Base-by-base conservation (phyloP, 37 sponge, comb jelly and placozoan genomes). In the Cladorhizidae sp. region DNA sequence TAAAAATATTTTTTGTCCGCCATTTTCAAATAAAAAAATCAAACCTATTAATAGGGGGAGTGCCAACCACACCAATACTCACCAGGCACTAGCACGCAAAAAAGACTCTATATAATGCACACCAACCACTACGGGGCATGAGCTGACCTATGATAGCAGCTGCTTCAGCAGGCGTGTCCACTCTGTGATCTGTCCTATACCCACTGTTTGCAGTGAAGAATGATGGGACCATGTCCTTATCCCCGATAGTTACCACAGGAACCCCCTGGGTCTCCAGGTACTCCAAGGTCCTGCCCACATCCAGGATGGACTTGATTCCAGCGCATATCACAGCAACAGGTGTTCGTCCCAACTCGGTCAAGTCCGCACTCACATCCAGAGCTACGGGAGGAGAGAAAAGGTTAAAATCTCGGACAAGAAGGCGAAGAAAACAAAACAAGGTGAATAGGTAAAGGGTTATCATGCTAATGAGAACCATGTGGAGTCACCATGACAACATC, bases 271-370 rank as follows among this genome's bases (percentile, higher is more conserved):
- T 94, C 79, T 94, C 94, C 80, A 98, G 82, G 35, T 84, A 85
- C 77, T 98, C 99, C 29, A 96, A 85, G n/a, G 96, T 98, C 50
- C 90, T 80, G 7, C 83, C 87, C 57, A 98, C 89, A 72, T 98
- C 99, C 72, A 98, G 86, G 23, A 98, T 95, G 22, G 95, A 94
- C 85, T 98, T 98, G 21, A 88, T 87, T 9, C 99, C 99, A 74
- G 94, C 96, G 86, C 97, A 98, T 67, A 98, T 95, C 63, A 98
- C 99, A 59, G 93, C 87, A 38, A 98, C 94, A 33, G 99, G 94
- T 37, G 96, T 96, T n/a, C 95, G 37, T 0, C 97, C 94, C 31
- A 98, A 77, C 75, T 98, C 97, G 15, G 78, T 83, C 42, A 98
- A 80, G 73, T 98, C 99, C 62, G 99, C 88, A 87, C 99, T 98